Evolutionary conservation across 2,888 invertebrate genomes (phyloP), one percentile per base, ranked within the genome.

Genomic region (Scaptomyza cyrtandrae): DNA sequence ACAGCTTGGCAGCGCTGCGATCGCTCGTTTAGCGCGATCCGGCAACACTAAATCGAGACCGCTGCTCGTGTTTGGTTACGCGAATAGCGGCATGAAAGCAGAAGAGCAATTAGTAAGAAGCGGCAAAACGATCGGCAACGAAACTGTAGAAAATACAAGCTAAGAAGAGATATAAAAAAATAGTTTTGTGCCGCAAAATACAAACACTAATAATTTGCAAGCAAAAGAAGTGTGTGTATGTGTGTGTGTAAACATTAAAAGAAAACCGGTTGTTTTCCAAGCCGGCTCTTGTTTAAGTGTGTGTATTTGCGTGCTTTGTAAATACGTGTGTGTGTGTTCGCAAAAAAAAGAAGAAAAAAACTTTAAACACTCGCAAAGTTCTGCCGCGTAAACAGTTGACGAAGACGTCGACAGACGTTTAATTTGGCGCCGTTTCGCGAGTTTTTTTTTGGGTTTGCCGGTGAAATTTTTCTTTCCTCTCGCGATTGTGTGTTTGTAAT

Each of bases 321-420:
- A 35, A 50, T 50, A 50, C 35, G 50, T 68, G 63, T 41, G 59
- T 41, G 59, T 61, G 60, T 61, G 63, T 49, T 62, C 50, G 73
- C 56, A 50, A 55, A 77, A 37, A 53, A 39, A 53, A 56, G 19
- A 56, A 46, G 57, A 41, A 53, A 57, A 53, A 63, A 37, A 49
- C 31, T 43, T 45, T 33, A 63, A 48, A 44, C 41, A 59, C 57
- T 66, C 66, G 71, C 54, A 56, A 75, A 74, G 71, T 79, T 76
- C 76, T 85, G 87, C 88, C 82, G 87, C 88, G 81, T 82, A 87
- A 82, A 82, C 88, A 82, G 67, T 81, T 84, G 78, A 69, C 68
- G 72, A 68, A 67, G 76, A 71, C 72, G 66, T 62, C 80, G 82
- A 62, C 78, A 67, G 75, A 68, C 79, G 66, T 71, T 48, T 35